phyloP scores from a whole-genome alignment of 2,888 invertebrate species.

The Mellilla xanthometata region DNA sequence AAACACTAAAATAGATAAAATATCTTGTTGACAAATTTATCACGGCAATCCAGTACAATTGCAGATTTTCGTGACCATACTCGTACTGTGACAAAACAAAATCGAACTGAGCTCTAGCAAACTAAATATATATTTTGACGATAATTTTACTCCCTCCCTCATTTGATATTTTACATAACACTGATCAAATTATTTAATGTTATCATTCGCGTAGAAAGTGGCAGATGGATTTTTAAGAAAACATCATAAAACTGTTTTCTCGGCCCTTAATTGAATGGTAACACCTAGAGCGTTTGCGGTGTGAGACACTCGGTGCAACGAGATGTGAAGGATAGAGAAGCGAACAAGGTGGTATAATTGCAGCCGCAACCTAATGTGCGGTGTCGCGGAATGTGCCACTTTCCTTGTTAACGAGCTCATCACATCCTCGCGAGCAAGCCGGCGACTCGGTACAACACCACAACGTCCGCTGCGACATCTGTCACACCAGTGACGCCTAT shows the following conservation, averaged over 20 bases:
- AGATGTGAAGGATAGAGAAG: constrained; percentile 32
- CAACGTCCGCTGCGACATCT: constrained; percentile 58
- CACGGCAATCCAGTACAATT: too few relatives aligned
- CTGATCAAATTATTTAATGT: too few relatives aligned
- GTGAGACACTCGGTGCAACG: constrained; percentile 31
- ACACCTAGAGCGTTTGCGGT: constrained; percentile 17
- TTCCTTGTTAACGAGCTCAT: constrained; percentile 66
- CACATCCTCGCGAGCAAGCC: constrained; percentile 44
- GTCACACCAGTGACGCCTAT: constrained; percentile 63
- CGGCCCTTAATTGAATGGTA: constrained; percentile 17
- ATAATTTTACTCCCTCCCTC: too few relatives aligned
- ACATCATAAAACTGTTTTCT: neutral
- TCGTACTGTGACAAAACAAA: too few relatives aligned
- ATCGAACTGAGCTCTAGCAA: too few relatives aligned
- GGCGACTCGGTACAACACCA: constrained; percentile 35
- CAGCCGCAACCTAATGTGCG: constrained; percentile 65
- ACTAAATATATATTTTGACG: too few relatives aligned
- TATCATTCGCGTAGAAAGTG: too few relatives aligned
- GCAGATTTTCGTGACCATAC: too few relatives aligned
- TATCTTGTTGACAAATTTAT: too few relatives aligned
- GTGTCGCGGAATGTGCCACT: constrained; percentile 67
- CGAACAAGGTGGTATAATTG: constrained; percentile 54
- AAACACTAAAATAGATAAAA: too few relatives aligned
- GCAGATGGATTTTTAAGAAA: too few relatives aligned
- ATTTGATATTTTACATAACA: too few relatives aligned